Evolutionary conservation across 1,140 invertebrate genomes (phyloP).

Genomic region (Drosophila elegans): DNA sequence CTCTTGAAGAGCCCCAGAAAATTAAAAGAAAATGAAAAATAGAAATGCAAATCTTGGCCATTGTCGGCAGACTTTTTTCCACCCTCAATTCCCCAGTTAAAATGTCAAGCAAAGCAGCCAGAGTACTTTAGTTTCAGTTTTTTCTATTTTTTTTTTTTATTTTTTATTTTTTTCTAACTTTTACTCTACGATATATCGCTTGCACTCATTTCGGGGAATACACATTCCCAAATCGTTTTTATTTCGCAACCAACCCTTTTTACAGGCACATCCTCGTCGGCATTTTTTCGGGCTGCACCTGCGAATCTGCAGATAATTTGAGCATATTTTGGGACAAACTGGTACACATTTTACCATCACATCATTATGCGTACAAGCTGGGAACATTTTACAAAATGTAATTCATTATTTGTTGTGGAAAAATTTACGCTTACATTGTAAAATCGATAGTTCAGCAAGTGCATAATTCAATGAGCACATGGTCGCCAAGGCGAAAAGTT

Average conservation of each 20-base stretch:
- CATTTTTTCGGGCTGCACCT: constrained; percentile 23
- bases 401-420: neutral
- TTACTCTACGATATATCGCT: constrained; percentile 31
- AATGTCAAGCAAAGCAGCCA: neutral
- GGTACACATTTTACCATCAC: constrained; percentile 36
- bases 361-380: constrained; percentile 26
- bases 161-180: neutral
- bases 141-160: no score
- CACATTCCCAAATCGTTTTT: constrained; percentile 17
- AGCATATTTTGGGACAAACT: constrained; percentile 40
- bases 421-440: neutral
- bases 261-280: constrained; percentile 42
- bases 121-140: neutral
- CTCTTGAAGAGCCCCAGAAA: constrained; percentile 11
- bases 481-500: neutral
- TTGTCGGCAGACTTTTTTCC: neutral
- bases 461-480: neutral
- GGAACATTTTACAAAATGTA: neutral
- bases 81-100: neutral
- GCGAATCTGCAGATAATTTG: neutral
- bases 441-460: neutral
- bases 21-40: constrained; percentile 28
- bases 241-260: constrained; percentile 28
- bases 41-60: constrained; percentile 26
- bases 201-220: constrained; percentile 18